phyloP scores from a whole-genome alignment of 2,888 invertebrate genomes.

The Euzetes globulus region DNA sequence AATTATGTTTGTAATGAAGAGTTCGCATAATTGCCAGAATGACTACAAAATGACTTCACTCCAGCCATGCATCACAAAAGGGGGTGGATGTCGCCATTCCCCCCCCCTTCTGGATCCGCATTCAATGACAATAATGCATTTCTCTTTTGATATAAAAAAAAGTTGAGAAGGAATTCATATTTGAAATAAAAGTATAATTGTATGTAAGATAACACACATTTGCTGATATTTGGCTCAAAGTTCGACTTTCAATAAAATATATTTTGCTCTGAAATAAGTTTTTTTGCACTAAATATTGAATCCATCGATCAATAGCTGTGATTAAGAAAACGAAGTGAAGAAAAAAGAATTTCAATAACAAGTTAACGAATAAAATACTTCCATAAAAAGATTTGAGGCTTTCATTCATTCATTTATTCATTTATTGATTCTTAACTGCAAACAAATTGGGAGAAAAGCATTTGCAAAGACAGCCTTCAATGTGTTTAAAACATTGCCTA shows the following conservation, averaged over 20 bases:
- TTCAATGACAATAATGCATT: not conserved
- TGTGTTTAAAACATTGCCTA: not conserved
- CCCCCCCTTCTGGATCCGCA: not conserved
- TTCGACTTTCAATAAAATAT: too few relatives aligned
- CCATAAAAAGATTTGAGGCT: not conserved
- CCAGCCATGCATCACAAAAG: not conserved
- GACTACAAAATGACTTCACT: slow-evolving; percentile 4
- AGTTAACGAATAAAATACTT: not conserved
- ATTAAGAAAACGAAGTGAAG: not conserved
- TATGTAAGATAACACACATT: not conserved
- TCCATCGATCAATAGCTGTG: not conserved
- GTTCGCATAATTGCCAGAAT: not conserved
- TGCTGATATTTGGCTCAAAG: not conserved
- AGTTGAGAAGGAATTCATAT: not conserved
- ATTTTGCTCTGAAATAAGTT: too few relatives aligned
- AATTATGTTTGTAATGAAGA: not conserved
- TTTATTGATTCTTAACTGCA: not conserved
- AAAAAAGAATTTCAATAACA: not conserved
- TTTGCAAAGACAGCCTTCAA: not conserved
- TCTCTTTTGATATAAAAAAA: not conserved
- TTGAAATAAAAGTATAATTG: not conserved
- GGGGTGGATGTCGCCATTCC: not conserved
- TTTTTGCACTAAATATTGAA: too few relatives aligned
- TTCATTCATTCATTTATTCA: not conserved
- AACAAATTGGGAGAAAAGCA: not conserved